Conservation (phyloP, 92 coral and sea anemone species). For the Hydrozoanthus gracilis region DNA sequence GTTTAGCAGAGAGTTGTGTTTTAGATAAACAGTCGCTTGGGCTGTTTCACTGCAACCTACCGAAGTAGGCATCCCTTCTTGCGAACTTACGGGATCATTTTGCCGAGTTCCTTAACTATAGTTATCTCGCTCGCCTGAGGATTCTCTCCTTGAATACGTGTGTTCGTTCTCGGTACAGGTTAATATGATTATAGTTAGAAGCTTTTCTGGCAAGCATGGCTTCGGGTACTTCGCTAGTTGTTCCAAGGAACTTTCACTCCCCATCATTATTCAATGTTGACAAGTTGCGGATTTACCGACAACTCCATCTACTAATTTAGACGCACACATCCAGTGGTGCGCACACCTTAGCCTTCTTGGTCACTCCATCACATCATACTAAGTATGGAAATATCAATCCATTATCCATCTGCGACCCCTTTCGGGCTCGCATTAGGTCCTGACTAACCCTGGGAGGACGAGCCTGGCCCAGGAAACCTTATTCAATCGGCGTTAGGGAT, state of each 20-base stretch:
- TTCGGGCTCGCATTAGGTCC: neutral
- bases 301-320: neutral
- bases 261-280: neutral
- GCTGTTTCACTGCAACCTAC: neutral
- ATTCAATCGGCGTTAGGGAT: neutral
- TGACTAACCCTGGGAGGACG: neutral
- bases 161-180: slow-evolving; percentile 22
- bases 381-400: neutral
- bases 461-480: slow-evolving; percentile 10
- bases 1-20: slow-evolving; percentile 5
- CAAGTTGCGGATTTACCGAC: neutral
- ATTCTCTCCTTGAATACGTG: neutral
- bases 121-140: neutral
- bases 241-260: neutral
- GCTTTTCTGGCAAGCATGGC: slow-evolving; percentile 10
- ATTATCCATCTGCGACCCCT: neutral
- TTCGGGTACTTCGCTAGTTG: neutral
- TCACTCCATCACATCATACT: neutral
- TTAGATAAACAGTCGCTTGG: slow-evolving; percentile 26
- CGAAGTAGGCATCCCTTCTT: neutral
- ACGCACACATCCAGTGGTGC: neutral
- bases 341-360: neutral
- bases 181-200: neutral
- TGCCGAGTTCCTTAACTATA: slow-evolving; percentile 20
- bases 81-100: slow-evolving; percentile 12